Evolutionary conservation across 2,113 vertebrate species (phyloP).

Genomic region (Sinocyclocheilus maitianheensis): DNA sequence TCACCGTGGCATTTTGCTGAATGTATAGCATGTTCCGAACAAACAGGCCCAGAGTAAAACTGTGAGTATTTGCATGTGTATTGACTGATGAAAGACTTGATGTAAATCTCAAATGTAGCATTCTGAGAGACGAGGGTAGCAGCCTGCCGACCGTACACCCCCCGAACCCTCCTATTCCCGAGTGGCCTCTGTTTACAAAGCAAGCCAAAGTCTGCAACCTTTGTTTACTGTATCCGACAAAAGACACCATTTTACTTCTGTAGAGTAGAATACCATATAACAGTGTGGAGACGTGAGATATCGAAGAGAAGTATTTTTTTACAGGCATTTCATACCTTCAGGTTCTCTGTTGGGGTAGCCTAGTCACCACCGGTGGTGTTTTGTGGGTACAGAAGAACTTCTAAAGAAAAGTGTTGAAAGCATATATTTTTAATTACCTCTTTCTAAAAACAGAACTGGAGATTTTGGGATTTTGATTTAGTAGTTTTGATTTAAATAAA

Average conservation of each 20-base stretch:
- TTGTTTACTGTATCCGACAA: conserved; percentile 59
- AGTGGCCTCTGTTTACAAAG: conserved; percentile 63
- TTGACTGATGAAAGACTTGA: conserved; percentile 60
- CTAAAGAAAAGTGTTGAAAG: conserved; percentile 55
- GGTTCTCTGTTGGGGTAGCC: conserved; percentile 53
- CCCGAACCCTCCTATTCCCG: conserved; percentile 17
- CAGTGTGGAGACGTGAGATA: conserved; percentile 40
- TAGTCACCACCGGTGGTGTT: conserved; percentile 27
- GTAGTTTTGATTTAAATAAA: conserved; percentile 50
- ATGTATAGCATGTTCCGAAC: conserved; percentile 70
- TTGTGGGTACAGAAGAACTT: conserved; percentile 46
- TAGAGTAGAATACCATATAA: conserved; percentile 40
- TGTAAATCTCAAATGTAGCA: conserved; percentile 69
- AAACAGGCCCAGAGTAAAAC: conserved; percentile 61
- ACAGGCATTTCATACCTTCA: conserved; percentile 63
- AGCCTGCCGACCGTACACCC: conserved; percentile 9
- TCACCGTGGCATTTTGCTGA: conserved; percentile 66
- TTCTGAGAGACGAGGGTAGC: conserved; percentile 47
- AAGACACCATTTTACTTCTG: conserved; percentile 53
- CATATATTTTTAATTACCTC: conserved; percentile 73
- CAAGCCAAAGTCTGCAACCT: conserved; percentile 73
- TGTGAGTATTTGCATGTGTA: conserved; percentile 71
- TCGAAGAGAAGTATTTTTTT: conserved; percentile 73
- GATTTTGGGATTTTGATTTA: conserved; percentile 55
- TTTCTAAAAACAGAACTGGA: conserved; percentile 62